phyloP scores from a whole-genome alignment of 2,113 vertebrate species.

The Pristiophorus japonicus region DNA sequence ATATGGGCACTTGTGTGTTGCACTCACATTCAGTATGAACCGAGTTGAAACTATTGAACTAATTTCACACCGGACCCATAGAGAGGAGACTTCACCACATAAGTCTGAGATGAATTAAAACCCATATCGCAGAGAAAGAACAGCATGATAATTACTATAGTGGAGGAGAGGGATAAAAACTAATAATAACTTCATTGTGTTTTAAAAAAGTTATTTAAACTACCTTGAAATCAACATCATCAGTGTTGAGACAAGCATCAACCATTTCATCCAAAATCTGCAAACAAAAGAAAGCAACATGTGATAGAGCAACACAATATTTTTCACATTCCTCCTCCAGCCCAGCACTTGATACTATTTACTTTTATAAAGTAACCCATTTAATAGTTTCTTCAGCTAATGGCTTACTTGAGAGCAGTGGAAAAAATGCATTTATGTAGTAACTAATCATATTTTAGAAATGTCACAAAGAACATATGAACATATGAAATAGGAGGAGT shows the following conservation, averaged over 20 bases:
- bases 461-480: too few species aligned
- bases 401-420: background rate
- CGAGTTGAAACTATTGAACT: background rate
- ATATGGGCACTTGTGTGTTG: background rate
- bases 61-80: background rate
- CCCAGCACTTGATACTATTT: background rate
- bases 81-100: background rate
- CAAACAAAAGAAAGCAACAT: background rate
- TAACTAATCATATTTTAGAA: background rate
- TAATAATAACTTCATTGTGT: background rate
- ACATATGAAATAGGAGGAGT: too few species aligned
- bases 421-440: background rate
- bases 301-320: background rate
- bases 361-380: background rate
- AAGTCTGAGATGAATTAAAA: background rate
- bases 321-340: background rate
- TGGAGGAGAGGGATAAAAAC: background rate
- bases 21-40: background rate
- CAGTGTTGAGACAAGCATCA: slow-evolving; percentile 17
- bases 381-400: background rate
- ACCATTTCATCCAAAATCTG: slow-evolving; percentile 20
- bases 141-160: background rate
- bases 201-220: background rate
- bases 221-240: slow-evolving; percentile 29
- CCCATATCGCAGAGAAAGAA: background rate